A percentile compares a stretch with the other conserved stretches of the same genome.
phyloP scores from a whole-genome alignment of 2,113 vertebrate genomes.

The Fukomys damarensis region DNA sequence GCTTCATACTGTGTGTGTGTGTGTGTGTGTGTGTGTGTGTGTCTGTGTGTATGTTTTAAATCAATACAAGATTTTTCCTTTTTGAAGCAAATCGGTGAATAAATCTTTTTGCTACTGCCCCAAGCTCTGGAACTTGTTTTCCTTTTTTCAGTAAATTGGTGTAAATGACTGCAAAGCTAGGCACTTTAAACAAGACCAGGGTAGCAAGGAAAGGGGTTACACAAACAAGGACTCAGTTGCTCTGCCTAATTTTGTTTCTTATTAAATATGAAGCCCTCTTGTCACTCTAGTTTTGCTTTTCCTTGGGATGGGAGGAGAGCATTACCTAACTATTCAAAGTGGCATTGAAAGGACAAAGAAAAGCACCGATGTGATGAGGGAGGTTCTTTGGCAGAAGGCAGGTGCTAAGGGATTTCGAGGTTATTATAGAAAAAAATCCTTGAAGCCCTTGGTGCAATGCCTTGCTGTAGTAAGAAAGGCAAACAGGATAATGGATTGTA shows the following conservation, averaged over 20 bases:
- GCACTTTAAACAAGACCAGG: background rate
- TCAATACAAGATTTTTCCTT: background rate
- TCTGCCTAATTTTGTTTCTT: conserved; percentile 63
- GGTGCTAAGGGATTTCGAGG: conserved; percentile 82
- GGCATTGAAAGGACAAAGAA: conserved; percentile 55
- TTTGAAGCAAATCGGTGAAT: background rate
- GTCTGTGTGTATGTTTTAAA: background rate
- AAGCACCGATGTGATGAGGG: conserved; percentile 60
- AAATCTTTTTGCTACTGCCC: background rate
- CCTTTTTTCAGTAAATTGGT: conserved; percentile 22
- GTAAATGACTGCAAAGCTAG: conserved; percentile 23
- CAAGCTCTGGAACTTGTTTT: conserved; percentile 18
- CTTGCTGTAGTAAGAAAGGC: conserved; percentile 77
- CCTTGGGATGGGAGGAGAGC: conserved; percentile 55
- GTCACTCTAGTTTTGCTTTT: conserved; percentile 58
- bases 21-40: background rate
- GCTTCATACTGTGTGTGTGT: background rate
- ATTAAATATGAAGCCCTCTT: conserved; percentile 59
- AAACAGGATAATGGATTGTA: conserved; percentile 78
- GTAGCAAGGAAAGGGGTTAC: conserved; percentile 67
- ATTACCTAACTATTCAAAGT: conserved; percentile 71
- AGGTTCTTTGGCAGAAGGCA: conserved; percentile 78
- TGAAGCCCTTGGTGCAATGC: conserved; percentile 51
- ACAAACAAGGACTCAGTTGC: conserved; percentile 38
- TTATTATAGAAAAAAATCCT: conserved; percentile 78